These are phyloP conservation scores for Sialis fuliginosa DNA, from an alignment of 2,888 invertebrate species.

Conservation along the genomic window DNA sequence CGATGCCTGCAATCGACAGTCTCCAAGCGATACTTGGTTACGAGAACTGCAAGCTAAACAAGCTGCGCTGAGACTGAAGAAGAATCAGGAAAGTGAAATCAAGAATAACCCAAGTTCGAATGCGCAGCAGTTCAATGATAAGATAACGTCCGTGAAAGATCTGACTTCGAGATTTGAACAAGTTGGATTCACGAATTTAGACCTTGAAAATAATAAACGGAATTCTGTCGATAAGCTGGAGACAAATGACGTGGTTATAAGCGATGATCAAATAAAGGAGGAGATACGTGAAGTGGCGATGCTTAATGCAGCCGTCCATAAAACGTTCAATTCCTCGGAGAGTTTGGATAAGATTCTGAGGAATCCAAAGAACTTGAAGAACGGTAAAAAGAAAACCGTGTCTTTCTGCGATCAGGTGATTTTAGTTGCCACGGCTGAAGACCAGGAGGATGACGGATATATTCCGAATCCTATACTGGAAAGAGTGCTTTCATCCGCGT, in stretches of 20 bases:
- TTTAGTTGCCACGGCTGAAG: slow-evolving; percentile 80
- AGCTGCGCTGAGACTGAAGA: slow-evolving; percentile 39
- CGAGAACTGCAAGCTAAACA: slow-evolving; percentile 68
- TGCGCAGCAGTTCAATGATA: slow-evolving; percentile 9
- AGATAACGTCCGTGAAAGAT: slow-evolving; percentile 45
- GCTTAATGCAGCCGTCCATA: slow-evolving; percentile 33
- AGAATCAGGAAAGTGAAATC: slow-evolving; percentile 21
- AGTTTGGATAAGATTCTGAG: slow-evolving; percentile 22
- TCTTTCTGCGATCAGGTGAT: slow-evolving; percentile 92
- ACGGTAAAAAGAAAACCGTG: slow-evolving; percentile 79
- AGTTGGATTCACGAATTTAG: slow-evolving; percentile 18
- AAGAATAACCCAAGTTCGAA: slow-evolving; percentile 4
- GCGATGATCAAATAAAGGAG: slow-evolving; percentile 30
- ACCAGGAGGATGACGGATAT: slow-evolving; percentile 77
- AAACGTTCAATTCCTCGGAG: slow-evolving; percentile 24
- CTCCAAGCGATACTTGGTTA: slow-evolving; percentile 46
- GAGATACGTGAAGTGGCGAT: slow-evolving; percentile 37
- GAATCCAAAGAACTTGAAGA: slow-evolving; percentile 31
- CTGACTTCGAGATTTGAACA: slow-evolving; percentile 70
- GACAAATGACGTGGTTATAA: slow-evolving; percentile 6
- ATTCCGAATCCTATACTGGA: slow-evolving; percentile 84
- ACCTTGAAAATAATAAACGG: slow-evolving; percentile 15
- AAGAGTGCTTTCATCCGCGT: slow-evolving; percentile 65
- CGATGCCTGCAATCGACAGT: slow-evolving; percentile 19
- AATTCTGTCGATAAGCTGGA: slow-evolving; percentile 9